Conservation (phyloP, 2,888 invertebrate genomes). For the Smittia sp. region DNA sequence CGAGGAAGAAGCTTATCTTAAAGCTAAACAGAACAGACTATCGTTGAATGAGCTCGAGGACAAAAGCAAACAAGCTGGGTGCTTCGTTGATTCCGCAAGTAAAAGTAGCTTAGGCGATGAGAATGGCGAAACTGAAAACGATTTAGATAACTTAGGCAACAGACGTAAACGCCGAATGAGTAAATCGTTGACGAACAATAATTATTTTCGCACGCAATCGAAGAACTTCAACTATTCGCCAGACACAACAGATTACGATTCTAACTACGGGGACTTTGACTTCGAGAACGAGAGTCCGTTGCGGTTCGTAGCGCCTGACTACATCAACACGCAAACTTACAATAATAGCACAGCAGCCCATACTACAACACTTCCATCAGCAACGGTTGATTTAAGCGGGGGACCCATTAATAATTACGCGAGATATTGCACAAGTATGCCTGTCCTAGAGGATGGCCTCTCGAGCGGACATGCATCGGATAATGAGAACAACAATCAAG, state of each 20-base stretch:
- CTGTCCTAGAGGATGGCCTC: slow-evolving; percentile 88
- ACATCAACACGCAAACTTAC: not conserved
- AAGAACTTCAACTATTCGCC: slow-evolving; percentile 86
- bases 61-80: slow-evolving; percentile 50
- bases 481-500: slow-evolving; percentile 82
- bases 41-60: slow-evolving; percentile 41
- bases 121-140: slow-evolving; percentile 49
- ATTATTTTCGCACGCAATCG: slow-evolving; percentile 56
- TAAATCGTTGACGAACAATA: not conserved
- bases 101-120: slow-evolving; percentile 51
- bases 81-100: slow-evolving; percentile 53
- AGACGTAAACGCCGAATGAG: not conserved
- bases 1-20: slow-evolving; percentile 47
- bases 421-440: slow-evolving; percentile 75
- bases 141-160: slow-evolving; percentile 47
- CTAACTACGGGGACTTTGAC: slow-evolving; percentile 76
- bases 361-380: slow-evolving; percentile 44
- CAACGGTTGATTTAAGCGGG: slow-evolving; percentile 56
- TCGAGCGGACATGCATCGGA: slow-evolving; percentile 93
- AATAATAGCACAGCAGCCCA: slow-evolving; percentile 4
- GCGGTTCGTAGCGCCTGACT: slow-evolving; percentile 23
- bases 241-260: slow-evolving; percentile 89
- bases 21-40: slow-evolving; percentile 21
- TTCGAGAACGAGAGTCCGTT: slow-evolving; percentile 74
- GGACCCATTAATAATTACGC: slow-evolving; percentile 63